phyloP scores from a whole-genome alignment of 2,113 vertebrate species.

The rat (Rattus norvegicus) region GRCr8 NC_086026.1:92486001-92486500 shows the following conservation, averaged over 20 bases:
- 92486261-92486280: not conserved
- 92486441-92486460: not conserved
- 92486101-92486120: slow-evolving; percentile 40
- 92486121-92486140: slow-evolving; percentile 49
- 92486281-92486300: not conserved
- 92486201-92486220: slow-evolving; percentile 16
- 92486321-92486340: not conserved
- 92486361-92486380: not conserved
- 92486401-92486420: too few species aligned
- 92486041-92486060: slow-evolving; percentile 5
- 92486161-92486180: slow-evolving; percentile 35
- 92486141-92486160: slow-evolving; percentile 37
- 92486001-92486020: slow-evolving; percentile 30
- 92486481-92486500: not conserved
- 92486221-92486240: slow-evolving; percentile 43
- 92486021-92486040: not conserved
- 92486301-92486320: too few species aligned
- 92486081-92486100: slow-evolving; percentile 19
- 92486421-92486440: not conserved
- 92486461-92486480: not conserved
- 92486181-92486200: slow-evolving; percentile 30
- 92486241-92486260: not conserved
- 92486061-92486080: slow-evolving; percentile 57
- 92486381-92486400: not conserved
- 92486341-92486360: not conserved